These are phyloP conservation scores for Seira ritae DNA, from an alignment of 2,888 invertebrate species.

Conservation along the genomic window DNA sequence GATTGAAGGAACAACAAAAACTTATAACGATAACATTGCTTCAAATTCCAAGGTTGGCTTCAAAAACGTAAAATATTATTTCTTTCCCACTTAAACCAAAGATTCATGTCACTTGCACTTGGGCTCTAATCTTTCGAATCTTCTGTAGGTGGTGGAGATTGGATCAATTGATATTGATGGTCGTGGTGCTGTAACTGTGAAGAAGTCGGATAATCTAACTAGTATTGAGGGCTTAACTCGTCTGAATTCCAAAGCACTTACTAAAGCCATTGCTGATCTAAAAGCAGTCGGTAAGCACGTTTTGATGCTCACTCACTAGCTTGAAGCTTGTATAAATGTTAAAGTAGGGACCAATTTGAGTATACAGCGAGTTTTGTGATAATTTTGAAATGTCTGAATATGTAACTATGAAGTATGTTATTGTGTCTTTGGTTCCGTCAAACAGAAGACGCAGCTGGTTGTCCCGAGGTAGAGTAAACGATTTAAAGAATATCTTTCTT, in stretches of 20 bases:
- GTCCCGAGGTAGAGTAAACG: too few species aligned
- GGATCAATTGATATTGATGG: constrained; percentile 33
- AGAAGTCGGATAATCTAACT: neutral
- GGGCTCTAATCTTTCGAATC: neutral
- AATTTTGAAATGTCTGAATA: too few species aligned
- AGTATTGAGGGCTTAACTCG: constrained; percentile 2
- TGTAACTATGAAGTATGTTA: too few species aligned
- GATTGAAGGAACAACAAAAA: neutral
- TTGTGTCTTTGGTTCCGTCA: too few species aligned
- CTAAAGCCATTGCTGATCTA: constrained; percentile 9
- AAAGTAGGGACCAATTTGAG: too few species aligned
- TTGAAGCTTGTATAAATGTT: too few species aligned
- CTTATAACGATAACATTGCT: constrained; percentile 32
- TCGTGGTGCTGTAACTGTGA: constrained; percentile 6
- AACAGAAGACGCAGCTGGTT: too few species aligned
- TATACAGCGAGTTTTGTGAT: too few species aligned
- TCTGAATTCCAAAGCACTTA: constrained; percentile 15
- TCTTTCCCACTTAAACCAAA: too few species aligned
- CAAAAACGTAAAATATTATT: neutral
- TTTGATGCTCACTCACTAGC: too few species aligned
- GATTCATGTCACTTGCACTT: too few species aligned
- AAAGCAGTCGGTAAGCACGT: constrained; percentile 7
- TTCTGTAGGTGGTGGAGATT: constrained; percentile 22
- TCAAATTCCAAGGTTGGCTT: neutral
- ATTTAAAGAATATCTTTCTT: too few species aligned